Evolutionary conservation across 2,888 invertebrate genomes (phyloP), one percentile per base, ranked within the genome.

Genomic region (Patella depressa): DNA sequence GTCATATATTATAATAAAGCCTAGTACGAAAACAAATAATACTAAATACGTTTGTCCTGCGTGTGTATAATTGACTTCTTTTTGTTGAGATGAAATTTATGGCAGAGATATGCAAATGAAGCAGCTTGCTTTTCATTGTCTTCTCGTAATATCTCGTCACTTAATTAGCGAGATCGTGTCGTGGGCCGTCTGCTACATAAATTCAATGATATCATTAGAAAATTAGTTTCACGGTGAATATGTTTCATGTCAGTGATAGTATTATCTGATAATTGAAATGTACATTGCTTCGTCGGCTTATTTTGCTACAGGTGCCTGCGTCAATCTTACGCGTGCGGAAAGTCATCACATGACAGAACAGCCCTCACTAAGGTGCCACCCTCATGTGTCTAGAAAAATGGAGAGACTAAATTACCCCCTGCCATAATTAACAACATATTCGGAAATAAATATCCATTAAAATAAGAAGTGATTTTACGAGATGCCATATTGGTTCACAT

Each of bases 121-220:
- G 24, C 65, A 65, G 65, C 24, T 24, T 65, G 19, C 19, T 24
- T 65, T 65, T 65, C 65, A 65, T 65, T 65, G 65, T 65, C 65
- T 65, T 65, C 65, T 65, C 65, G 65, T 65, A 65, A 65, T 65
- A 19, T 65, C 65, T 65, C 65, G 65, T 65, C 65, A 65, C 65
- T 65, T 65, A 65, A 65, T 65, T 65, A 65, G 65, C 65, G 65
- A 65, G 65, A 65, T 65, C 65, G 24, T 65, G 65, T 65, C 24
- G 24, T 9, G 45, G 65, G 24, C 65, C 65, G 24, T 24, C 65
- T 65, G 65, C 65, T 65, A 65, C 65, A 65, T 65, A 65, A 65
- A 65, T 65, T 65, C 65, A 65, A 65, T 24, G 24, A 65, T 65
- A 65, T 65, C 65, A 65, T 65, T 65, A 65, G 65, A 65, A 65